Evolutionary conservation across 2,888 invertebrate genomes (phyloP), one percentile per base, ranked within the genome.

Genomic region (Athalia rosae): DNA sequence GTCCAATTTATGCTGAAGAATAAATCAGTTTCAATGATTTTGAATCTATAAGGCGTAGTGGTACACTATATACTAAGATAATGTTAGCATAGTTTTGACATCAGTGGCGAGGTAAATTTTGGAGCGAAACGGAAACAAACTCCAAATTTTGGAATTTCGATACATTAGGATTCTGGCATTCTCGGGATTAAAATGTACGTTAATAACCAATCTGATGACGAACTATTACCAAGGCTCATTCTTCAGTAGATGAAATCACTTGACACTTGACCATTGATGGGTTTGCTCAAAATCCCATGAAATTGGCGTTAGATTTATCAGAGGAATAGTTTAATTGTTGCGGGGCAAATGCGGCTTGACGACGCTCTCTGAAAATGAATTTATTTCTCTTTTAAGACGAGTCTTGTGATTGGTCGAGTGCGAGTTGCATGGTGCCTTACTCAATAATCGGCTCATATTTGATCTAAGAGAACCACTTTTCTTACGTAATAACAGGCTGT

Each of bases 371-470:
- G 48, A 48, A 61, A 74, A 50, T 28, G 47, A 47, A 43, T 53
- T 67, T 45, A 50, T 59, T 11, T 67, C 67, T 59, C 28, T 58
- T n/a, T 13, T 76, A 43, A 77, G 28, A 59, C 47, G 48, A 48
- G 63, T 1, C 9, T n/a, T 56, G 41, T 53, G 28, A 76, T 76
- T 66, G 76, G 66, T 28, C 76, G 64, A 45, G n/a, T 53, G n/a
- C 28, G 47, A 64, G 48, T 13, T 28, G 43, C 56, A 56, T 45
- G 45, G 76, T 63, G 50, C 59, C 50, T 15, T 59, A 48, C 28
- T 77, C 63, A 71, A 77, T 77, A 77, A 63, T 77, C 63, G 45
- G 62, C 48, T 63, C 41, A 63, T 77, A 63, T 77, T 77, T 62
- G 77, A 77, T 71, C 63, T 45, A 77, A 73, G 63, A 62, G 59